Evolutionary conservation across 2,888 invertebrate genomes (phyloP), one percentile per base, ranked within the genome.

Genomic region (Andrena hattorfiana): DNA sequence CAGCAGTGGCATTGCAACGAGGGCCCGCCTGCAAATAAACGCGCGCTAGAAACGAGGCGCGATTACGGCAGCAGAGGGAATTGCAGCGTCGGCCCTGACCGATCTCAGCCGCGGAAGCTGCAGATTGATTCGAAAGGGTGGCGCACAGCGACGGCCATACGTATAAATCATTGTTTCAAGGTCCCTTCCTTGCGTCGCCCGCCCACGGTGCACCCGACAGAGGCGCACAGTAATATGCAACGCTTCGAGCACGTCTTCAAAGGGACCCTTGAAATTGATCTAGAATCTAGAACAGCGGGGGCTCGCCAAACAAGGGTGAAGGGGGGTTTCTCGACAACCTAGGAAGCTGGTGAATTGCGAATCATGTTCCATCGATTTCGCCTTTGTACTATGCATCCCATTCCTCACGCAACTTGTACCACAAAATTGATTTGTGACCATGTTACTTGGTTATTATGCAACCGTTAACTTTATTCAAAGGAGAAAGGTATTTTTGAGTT

Each of bases 131-230:
- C 64, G 81, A 74, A 79, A 49, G 81, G 71, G 84, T 81, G 85
- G 85, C 84, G 81, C 73, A 77, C 72, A 48, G 23, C 56, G 56
- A 71, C 77, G 73, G 35, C 64, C 80, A 75, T 72, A 66, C 74
- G 78, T 82, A 86, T 79, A 79, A 87, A 87, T 84, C 77, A 87
- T 82, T 68, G 84, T 76, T 83, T 87, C 87, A 87, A 87, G 87
- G 87, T 87, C 87, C 56, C 79, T 75, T 85, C 77, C 87, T 86
- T 78, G 77, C 77, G 64, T 63, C 68, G 48, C 62, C n/a, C 68
- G 16, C 68, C 28, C 28, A 70, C 48, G 70, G 30, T 63, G 20
- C 48, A 64, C 42, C 35, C n/a, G 56, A 64, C 60, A 49, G 69
- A 63, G 28, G 54, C 48, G 77, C 48, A 69, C 69, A 23, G 71